phyloP scores from a whole-genome alignment of 2,113 vertebrate genomes.

The Nansenia antarctica region DNA sequence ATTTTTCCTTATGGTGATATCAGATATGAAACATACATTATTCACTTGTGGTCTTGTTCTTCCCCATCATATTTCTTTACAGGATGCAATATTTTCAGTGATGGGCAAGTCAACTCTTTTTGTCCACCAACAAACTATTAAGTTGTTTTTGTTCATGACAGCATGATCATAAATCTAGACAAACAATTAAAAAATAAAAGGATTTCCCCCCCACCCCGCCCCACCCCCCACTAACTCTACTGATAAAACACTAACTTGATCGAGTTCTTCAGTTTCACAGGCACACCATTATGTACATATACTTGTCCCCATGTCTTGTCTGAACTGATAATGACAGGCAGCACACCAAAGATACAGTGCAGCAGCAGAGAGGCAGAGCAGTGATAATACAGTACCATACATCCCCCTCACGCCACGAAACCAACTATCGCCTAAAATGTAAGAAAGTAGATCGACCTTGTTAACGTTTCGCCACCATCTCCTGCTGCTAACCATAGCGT shows the following conservation, averaged over 20 bases:
- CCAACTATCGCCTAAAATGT: slow-evolving; percentile 34
- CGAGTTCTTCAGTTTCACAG: slow-evolving; percentile 66
- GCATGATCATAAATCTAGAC: slow-evolving; percentile 68
- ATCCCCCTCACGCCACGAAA: slow-evolving; percentile 13
- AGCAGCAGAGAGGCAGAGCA: slow-evolving; percentile 54
- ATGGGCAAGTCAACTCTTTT: slow-evolving; percentile 56
- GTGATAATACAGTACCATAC: slow-evolving; percentile 55
- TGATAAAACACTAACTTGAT: slow-evolving; percentile 70
- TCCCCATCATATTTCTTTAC: slow-evolving; percentile 53
- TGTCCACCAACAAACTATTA: slow-evolving; percentile 62
- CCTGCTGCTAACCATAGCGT: slow-evolving; percentile 48
- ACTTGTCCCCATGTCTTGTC: slow-evolving; percentile 48
- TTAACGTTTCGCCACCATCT: slow-evolving; percentile 21
- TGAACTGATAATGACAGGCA: slow-evolving; percentile 49
- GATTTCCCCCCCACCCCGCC: slow-evolving; percentile 49
- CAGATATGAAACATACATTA: slow-evolving; percentile 76
- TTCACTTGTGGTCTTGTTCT: slow-evolving; percentile 66
- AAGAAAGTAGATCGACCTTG: slow-evolving; percentile 43
- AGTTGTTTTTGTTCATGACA: slow-evolving; percentile 39
- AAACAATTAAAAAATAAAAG: slow-evolving; percentile 72
- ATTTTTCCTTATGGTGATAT: slow-evolving; percentile 67
- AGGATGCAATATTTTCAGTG: slow-evolving; percentile 61
- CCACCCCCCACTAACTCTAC: slow-evolving; percentile 52
- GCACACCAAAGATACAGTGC: slow-evolving; percentile 48
- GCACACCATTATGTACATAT: slow-evolving; percentile 75